Evolutionary conservation across 2,113 vertebrate species (phyloP).

Genomic region (Hirundichthys speculiger): DNA sequence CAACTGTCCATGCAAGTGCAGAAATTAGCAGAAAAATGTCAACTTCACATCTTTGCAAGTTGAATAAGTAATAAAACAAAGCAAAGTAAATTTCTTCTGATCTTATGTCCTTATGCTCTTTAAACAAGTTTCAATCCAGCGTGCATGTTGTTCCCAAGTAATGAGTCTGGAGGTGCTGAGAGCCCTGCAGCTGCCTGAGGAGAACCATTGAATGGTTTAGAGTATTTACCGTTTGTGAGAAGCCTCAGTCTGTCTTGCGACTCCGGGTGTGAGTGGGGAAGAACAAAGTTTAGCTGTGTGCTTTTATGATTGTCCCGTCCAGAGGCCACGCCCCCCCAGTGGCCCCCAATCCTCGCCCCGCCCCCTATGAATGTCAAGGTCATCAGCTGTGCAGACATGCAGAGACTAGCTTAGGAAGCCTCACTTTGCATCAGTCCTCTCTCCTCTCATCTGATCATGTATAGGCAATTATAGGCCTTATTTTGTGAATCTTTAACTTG

Average conservation of each 20-base stretch:
- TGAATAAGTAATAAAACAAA: not conserved
- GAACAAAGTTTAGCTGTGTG: constrained; percentile 16
- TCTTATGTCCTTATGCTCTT: no score
- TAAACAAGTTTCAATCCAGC: no score
- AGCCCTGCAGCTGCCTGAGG: not conserved
- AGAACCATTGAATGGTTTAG: not conserved
- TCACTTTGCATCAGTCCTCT: constrained; percentile 2
- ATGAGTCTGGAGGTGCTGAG: constrained; percentile 1
- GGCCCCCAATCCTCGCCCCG: constrained; percentile 30
- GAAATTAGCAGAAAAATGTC: not conserved
- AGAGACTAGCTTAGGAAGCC: not conserved
- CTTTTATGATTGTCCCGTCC: constrained; percentile 67
- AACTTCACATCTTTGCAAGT: not conserved
- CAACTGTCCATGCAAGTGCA: not conserved
- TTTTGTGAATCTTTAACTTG: not conserved
- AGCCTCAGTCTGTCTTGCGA: constrained; percentile 62
- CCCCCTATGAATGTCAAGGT: constrained; percentile 81
- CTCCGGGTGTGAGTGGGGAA: constrained; percentile 75
- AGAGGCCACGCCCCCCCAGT: constrained; percentile 56
- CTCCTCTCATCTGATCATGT: not conserved
- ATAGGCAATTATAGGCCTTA: not conserved
- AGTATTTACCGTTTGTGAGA: constrained; percentile 80
- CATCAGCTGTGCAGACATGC: constrained; percentile 26
- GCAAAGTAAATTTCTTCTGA: not conserved
- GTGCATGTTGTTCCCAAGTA: constrained; percentile 20